Base-by-base conservation (phyloP, 2,797 vertebrate species). In the Spatula clypeata region DNA sequence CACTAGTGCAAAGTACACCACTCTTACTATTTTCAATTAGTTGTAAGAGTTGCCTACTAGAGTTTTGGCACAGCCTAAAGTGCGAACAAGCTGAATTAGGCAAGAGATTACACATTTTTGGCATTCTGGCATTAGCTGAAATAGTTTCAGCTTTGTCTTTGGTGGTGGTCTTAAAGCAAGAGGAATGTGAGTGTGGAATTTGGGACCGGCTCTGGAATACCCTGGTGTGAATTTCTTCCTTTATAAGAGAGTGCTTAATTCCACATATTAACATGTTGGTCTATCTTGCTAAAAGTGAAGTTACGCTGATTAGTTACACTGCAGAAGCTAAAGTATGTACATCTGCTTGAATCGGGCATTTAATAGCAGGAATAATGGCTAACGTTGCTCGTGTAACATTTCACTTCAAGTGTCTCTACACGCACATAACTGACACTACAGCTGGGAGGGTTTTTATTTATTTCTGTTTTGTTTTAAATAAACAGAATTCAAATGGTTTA, bases 301-400 rank as follows among this genome's bases (percentile, higher is more conserved):
- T 97, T 96, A 97, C 89, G 95, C 94, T 75, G 94, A 98, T 98
- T 97, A 97, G 96, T 97, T 97, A 96, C 97, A 97, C 94, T 73
- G 90, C 87, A 97, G 95, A 97, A 96, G 94, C 92, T 93, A 44
- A 97, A 96, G 91, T 93, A 97, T 86, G 94, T 97, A 96, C 96
- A 96, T 98, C 96, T 95, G 97, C 91, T 97, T 87, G 88, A 91
- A 94, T 93, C 79, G 82, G 64, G 80, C 87, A 67, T 91, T 97
- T 96, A 91, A 85, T 61, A 84, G 86, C 86, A 88, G 91, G 20
- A 90, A 79, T 79, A 94, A 95, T 81, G 81, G 88, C 69, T 74
- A 96, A 94, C 64, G 74, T 96, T 94, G 67, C 90, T 93, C 85
- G 31, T 85, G 89, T 97, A 97, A 88, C 58, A 0, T 74, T 93